Evolutionary conservation across 1,140 invertebrate species (phyloP), one percentile per base, ranked within the genome.

Genomic region (Diabrotica undecimpunctata): DNA sequence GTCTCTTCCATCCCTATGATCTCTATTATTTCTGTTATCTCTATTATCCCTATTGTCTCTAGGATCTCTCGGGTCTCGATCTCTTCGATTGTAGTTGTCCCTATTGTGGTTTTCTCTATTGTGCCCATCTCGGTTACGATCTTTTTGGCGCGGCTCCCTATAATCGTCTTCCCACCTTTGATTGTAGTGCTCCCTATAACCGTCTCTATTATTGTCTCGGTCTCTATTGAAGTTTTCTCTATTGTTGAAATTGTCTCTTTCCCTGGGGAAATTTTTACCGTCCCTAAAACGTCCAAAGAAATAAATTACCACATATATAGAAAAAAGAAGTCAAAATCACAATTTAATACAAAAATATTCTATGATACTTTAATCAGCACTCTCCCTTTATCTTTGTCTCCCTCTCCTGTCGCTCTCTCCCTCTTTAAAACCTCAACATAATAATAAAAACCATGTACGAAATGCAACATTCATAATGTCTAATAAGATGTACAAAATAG

Each of bases 211-310:
- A 52, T 61, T 14, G 35, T 57, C 55, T 37, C 55, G 63, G 64
- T 68, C 62, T 5, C 60, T 13, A 36, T 62, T 68, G 54, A 66
- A 59, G 13, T 71, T 65, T 35, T 65, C 60, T 37, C 66, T 65
- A 58, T 62, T 54, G 10, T 64, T 36, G 6, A 46, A 46, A 12
- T 51, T 66, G 14, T 64, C 55, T 37, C 38, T 53, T 6, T 39
- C 52, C 4, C 50, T 54, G 7, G 56, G 13, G 35, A 39, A 14
- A 35, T 52, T 55, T 13, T 55, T 55, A 5, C 35, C 35, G 7
- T 55, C 54, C 54, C 54, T 55, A 55, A 55, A 55, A 55, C 50
- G 12, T n/a, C n/a, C n/a, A 52, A n/a, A 52, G 4, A 52, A 13
- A 36, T 25, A 35, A 54, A 55, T 10, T 54, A n/a, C 7, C 2